Evolutionary conservation across 2,888 invertebrate genomes (phyloP).

Genomic region (Drosophila sordidula): DNA sequence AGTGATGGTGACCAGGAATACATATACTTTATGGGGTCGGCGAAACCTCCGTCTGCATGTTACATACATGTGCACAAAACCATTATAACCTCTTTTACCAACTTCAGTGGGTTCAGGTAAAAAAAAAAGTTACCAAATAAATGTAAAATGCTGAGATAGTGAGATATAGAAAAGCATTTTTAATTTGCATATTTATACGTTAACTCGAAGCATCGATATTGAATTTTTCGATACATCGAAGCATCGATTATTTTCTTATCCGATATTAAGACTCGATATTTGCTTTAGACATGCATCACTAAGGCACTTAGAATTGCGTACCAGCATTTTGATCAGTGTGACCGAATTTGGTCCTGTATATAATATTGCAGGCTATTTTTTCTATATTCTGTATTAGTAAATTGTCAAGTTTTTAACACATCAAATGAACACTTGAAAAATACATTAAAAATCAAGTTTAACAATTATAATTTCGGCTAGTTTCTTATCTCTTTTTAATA

Average conservation of each 20-base stretch:
- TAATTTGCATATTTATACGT: no score
- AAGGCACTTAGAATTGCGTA: background rate
- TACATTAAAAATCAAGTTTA: background rate
- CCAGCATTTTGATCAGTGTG: slow-evolving; percentile 7
- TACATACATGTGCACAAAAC: no score
- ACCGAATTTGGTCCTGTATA: background rate
- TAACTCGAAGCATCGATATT: background rate
- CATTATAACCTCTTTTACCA: no score
- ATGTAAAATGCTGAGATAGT: no score
- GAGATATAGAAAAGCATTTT: no score
- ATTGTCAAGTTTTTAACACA: slow-evolving; percentile 5
- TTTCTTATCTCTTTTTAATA: background rate
- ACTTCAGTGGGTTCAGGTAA: no score
- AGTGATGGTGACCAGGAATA: no score
- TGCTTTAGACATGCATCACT: background rate
- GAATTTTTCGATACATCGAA: background rate
- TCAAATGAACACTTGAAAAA: background rate
- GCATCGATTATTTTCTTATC: background rate
- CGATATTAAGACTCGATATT: background rate
- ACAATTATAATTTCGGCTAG: background rate
- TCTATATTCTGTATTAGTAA: background rate
- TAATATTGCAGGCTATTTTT: no score
- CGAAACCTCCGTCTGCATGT: no score
- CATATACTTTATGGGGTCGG: no score
- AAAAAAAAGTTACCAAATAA: no score